Evolutionary conservation across 2,888 invertebrate species (phyloP), one percentile per base, ranked within the genome.

Genomic region (Pyrochroa serraticornis): DNA sequence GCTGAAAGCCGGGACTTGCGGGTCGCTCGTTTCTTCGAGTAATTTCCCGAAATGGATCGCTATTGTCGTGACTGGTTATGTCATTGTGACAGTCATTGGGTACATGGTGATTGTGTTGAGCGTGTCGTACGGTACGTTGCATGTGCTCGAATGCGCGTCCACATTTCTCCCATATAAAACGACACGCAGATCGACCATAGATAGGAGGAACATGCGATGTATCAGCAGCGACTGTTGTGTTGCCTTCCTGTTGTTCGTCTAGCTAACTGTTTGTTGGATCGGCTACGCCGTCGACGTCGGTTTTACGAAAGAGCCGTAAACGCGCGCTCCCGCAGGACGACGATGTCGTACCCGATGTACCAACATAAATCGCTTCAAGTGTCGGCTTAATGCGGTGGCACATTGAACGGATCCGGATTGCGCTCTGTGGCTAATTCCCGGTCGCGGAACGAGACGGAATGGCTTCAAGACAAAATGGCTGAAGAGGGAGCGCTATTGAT

Each of bases 381-480:
- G 37, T 39, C 38, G 38, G 48, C 48, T 31, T 41, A 12, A 9
- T 39, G 14, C 12, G 14, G 39, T 12, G 31, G 36, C 33, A 14
- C 46, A 37, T 55, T 41, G 45, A 41, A 44, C 35, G 45, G 43
- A 35, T 63, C 52, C 56, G 63, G 58, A 61, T 63, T 63, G 56
- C 60, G 63, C 59, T 22, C 22, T 68, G 72, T 62, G 70, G 72
- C 71, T 72, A 71, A 74, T 74, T 74, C 70, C 69, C 65, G 69
- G 71, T 66, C 67, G 64, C 66, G 59, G 64, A 66, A 67, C 65
- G 62, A 60, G 56, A 43, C 65, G 60, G 67, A 69, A 71, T 68
- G 75, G 75, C 74, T 75, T 73, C 75, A 77, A 78, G 79, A 79
- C 79, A 79, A 79, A 79, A 79, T 79, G 79, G 79, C 79, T 75